Conservation (phyloP, 2,888 invertebrate genomes). For the Acronicta leporina region DNA sequence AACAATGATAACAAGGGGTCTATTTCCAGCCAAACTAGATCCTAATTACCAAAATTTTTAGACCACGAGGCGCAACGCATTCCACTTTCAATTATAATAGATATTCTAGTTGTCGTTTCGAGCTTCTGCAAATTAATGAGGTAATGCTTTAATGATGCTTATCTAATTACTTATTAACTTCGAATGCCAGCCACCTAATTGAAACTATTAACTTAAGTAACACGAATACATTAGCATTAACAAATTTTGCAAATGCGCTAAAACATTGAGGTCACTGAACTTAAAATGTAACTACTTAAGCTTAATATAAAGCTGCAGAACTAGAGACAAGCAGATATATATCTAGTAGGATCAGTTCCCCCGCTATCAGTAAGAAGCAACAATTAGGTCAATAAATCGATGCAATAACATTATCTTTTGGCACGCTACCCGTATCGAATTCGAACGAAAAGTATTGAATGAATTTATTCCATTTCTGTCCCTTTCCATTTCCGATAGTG, state of each 20-base stretch:
- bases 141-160: slow-evolving; percentile 6
- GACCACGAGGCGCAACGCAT: too few species aligned
- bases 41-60: too few species aligned
- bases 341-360: slow-evolving; percentile 35
- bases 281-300: slow-evolving; percentile 15
- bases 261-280: slow-evolving; percentile 34
- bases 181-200: slow-evolving; percentile 27
- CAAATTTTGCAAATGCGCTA: slow-evolving; percentile 23
- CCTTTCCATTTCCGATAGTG: slow-evolving; percentile 22
- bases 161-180: slow-evolving; percentile 3
- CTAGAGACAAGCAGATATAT: slow-evolving; percentile 30
- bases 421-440: slow-evolving; percentile 52
- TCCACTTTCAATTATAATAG: too few species aligned
- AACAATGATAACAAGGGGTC: too few species aligned
- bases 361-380: slow-evolving; percentile 39
- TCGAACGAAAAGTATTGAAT: slow-evolving; percentile 46
- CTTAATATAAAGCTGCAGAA: slow-evolving; percentile 10
- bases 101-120: too few species aligned
- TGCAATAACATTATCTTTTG: slow-evolving; percentile 61
- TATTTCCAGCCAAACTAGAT: too few species aligned
- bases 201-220: slow-evolving; percentile 24
- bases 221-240: slow-evolving; percentile 37
- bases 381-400: slow-evolving; percentile 61
- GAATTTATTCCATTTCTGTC: slow-evolving; percentile 47
- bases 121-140: neutral